Evolutionary conservation across 2,113 vertebrate species (phyloP).

Genomic region (Balaeniceps rex): DNA sequence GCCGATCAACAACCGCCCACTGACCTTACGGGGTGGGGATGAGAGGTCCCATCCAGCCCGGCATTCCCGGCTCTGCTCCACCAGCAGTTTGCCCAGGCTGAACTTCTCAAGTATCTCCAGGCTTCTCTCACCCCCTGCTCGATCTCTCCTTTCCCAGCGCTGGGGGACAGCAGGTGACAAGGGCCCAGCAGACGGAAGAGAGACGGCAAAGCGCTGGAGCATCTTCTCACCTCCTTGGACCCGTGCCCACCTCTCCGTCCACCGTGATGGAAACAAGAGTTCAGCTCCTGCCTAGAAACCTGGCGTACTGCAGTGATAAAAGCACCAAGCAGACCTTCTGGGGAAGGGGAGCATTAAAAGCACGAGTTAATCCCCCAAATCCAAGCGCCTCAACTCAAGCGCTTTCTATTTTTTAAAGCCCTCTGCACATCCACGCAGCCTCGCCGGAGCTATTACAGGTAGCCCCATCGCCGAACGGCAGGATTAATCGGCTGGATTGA

Average conservation of each 20-base stretch:
- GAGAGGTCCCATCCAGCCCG: background rate
- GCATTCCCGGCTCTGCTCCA: background rate
- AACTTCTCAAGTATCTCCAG: constrained; percentile 13
- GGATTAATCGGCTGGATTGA: background rate
- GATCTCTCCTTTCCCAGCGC: accelerated
- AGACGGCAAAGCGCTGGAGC: background rate
- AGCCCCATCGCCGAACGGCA: background rate
- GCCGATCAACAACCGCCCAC: background rate
- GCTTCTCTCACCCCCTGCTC: background rate
- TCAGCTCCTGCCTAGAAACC: background rate
- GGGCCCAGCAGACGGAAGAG: background rate
- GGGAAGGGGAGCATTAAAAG: background rate
- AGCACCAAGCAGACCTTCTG: background rate
- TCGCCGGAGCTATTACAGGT: background rate
- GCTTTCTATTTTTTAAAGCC: background rate
- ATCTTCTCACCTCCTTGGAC: background rate
- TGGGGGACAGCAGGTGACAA: background rate
- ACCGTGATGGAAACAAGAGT: accelerated
- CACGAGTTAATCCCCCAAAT: background rate
- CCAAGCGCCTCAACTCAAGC: background rate
- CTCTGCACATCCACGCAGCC: background rate
- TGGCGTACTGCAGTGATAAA: accelerated
- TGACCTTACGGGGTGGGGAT: background rate
- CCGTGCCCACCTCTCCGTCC: accelerated
- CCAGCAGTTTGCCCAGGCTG: background rate